Base-by-base conservation (phyloP, 2,888 invertebrate species). In the Drosophila subsilvestris region DNA sequence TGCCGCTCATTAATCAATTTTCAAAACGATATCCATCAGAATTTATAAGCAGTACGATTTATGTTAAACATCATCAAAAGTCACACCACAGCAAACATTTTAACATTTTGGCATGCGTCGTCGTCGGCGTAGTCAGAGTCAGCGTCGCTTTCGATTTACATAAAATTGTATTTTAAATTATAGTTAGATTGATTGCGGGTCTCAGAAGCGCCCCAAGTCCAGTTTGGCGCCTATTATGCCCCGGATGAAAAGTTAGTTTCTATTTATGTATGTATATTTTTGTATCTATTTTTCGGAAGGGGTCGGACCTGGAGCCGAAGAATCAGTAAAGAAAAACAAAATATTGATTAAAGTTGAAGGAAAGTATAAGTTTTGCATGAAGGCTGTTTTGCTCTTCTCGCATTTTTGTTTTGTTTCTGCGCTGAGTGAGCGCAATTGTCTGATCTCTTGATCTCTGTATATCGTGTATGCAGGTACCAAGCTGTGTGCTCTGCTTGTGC, bases 51-150 rank as follows among this genome's bases (percentile, higher is more conserved):
- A 74, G 67, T 78, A 84, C 89, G 89, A 88, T 87, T 88, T 75
- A 88, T 88, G 89, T 80, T 80, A 79, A 74, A 74, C 89, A 78
- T 86, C 89, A 80, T 80, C 79, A 69, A 69, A 83, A 88, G 81
- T 83, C 89, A 84, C 85, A 86, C 87, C 53, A 37, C 14, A 80
- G 72, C 70, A 48, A 49, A 37, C 14, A 37, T 7, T 37, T n/a
- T 6, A 74, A 78, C 53, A 17, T 18, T 84, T 84, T 84, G 89
- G 83, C 87, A 88, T 88, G 87, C 68, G 88, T 79, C 59, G 47
- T 68, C 58, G 85, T 79, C 57, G 49, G 59, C 50, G 25, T 43
- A 12, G 2, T 29, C 14, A 37, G 37, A 37, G 1, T 29, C 14
- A 14, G 37, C 14, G 14, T 37, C 37, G 37, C 37, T 37, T 37